Evolutionary conservation across 2,888 invertebrate genomes (phyloP).

Genomic region (Caenorhabditis panamensis): DNA sequence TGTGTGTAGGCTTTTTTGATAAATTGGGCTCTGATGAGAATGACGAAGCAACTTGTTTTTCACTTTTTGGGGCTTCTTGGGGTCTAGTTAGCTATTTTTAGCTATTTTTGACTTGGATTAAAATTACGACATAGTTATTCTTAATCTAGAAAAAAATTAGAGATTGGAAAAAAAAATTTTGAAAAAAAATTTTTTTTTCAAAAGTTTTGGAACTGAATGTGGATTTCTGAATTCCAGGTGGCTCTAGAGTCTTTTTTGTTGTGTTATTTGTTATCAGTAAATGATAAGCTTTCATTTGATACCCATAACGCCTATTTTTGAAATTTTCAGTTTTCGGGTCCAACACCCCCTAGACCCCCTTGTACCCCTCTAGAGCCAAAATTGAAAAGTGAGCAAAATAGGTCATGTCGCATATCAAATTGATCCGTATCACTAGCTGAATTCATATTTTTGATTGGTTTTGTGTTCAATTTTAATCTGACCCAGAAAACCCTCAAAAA

Average conservation of each 20-base stretch:
- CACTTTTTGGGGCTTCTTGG: not conserved
- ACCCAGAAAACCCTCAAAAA: too few species aligned
- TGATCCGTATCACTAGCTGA: not conserved
- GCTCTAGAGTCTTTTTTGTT: too few species aligned
- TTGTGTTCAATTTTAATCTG: too few species aligned
- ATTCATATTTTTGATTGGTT: not conserved
- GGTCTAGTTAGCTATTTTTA: too few species aligned
- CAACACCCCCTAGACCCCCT: too few species aligned
- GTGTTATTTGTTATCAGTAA: too few species aligned
- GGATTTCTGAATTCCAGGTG: too few species aligned
- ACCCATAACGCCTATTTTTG: conserved; percentile 1
- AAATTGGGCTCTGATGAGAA: not conserved
- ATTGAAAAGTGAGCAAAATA: not conserved
- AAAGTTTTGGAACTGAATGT: too few species aligned
- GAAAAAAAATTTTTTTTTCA: too few species aligned
- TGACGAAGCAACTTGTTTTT: not conserved
- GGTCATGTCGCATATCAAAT: not conserved
- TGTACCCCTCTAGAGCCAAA: not conserved
- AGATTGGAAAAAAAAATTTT: too few species aligned
- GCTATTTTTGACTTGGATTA: not conserved
- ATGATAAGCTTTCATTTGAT: not conserved
- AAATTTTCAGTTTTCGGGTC: conserved; percentile 12
- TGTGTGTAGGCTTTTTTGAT: not conserved
- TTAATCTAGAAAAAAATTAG: too few species aligned
- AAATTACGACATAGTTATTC: too few species aligned